Evolutionary conservation across 2,888 invertebrate species (phyloP).

Genomic region (Clitarchus hookeri): DNA sequence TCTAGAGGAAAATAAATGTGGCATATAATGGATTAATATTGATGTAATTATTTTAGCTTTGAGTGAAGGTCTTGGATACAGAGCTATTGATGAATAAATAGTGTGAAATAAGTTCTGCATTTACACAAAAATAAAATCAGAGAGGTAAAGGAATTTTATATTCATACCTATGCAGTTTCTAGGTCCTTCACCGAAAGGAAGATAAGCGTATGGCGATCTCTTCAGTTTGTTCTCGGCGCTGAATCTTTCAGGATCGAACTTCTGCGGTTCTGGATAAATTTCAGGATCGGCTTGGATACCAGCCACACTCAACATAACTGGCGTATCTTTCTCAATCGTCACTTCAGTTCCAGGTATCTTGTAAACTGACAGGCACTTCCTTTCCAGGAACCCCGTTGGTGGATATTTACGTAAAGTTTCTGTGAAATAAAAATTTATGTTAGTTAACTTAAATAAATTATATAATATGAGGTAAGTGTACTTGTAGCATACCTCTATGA

Average conservation of each 20-base stretch:
- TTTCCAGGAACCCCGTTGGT: not conserved
- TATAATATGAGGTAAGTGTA: too few species aligned
- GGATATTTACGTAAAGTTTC: not conserved
- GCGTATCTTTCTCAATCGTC: not conserved
- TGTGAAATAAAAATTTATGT: not conserved
- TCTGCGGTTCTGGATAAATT: not conserved
- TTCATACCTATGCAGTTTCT: not conserved
- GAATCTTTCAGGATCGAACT: not conserved
- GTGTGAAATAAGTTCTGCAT: too few species aligned
- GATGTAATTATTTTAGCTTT: too few species aligned
- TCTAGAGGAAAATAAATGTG: too few species aligned
- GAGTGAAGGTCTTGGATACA: too few species aligned
- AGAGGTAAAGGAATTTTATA: not conserved
- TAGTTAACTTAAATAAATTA: constrained; percentile 45
- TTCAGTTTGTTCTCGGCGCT: not conserved
- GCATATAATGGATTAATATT: too few species aligned
- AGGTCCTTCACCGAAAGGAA: not conserved
- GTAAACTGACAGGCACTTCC: not conserved
- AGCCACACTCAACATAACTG: not conserved
- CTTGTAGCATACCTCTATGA: too few species aligned
- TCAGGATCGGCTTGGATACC: not conserved
- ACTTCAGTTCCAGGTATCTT: not conserved
- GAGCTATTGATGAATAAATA: too few species aligned
- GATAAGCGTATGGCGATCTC: not conserved
- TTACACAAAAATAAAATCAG: too few species aligned